Evolutionary conservation across 2,113 vertebrate species (phyloP), one percentile per base, ranked within the genome.

Genomic region (Chelonoidis abingdonii): DNA sequence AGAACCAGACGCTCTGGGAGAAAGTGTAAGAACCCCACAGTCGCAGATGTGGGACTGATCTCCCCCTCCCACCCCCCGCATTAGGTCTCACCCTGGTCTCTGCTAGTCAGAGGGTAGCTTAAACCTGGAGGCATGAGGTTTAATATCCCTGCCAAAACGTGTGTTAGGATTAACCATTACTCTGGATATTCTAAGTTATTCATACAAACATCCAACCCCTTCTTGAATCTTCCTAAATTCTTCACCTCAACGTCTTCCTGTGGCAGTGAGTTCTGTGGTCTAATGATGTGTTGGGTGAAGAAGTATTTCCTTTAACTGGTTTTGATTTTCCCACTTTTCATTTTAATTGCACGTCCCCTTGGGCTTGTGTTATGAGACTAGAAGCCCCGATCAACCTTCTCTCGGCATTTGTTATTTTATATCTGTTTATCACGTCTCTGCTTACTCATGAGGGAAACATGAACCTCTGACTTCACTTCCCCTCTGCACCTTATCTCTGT

Each of bases 231-330:
- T 38, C 7, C 35, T 38, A 38, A 38, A 72, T 38, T 72, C 65
- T 72, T 72, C n/a, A 21, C 19, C n/a, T 72, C 65, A 21, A 38
- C 19, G 21, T 4, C 16, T 10, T 38, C n/a, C n/a, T 38, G 65
- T 38, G 65, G n/a, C 65, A 72, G 10, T 0, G 0, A 75, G 62
- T 38, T 80, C 69, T 41, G 47, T 29, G 2, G 22, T 38, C 76
- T 65, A 84, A 93, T 72, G 13, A 17, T 38, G 65, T 21, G 35
- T 22, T 10, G 35, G 14, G 29, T 38, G 19, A 38, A 81, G 10
- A 72, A 13, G 52, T 14, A 2, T 14, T 76, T 38, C 27, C 10
- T 56, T 2, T 10, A 10, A 5, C 53, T 89, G 88, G 83, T 29
- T 59, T 59, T 59, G 24, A 41, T 78, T 56, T 72, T 83, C 79